Base-by-base conservation (phyloP, 2,797 vertebrate genomes). In the Apogon hyalosoma region DNA sequence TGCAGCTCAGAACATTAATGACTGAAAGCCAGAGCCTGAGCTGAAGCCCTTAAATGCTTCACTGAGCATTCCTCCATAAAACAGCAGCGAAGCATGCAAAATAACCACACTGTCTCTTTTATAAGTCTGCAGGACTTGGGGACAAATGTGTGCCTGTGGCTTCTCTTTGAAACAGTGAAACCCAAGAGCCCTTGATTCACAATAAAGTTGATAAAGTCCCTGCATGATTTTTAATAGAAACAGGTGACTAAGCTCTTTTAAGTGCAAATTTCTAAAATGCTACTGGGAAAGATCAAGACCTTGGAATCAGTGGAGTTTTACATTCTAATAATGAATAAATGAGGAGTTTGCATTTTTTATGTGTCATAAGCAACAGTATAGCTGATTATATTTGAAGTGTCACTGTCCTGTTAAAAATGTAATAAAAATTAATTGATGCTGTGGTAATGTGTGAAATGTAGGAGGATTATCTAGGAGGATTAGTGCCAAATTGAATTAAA, bases 31-130 rank as follows among this genome's bases (percentile, higher is more conserved):
- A 51, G 68, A 77, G 56, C 63, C 38, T 36, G 16, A 63, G 51
- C 50, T 57, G 52, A 71, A 88, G 75, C 57, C 69, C 76, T 84
- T 79, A 69, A 85, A 82, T 61, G 83, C 86, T 80, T 90, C 62
- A 6, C 73, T 79, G 85, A 86, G 80, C 74, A 58, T 69, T 64
- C 69, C 69, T 69, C 77, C 69, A 85, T 88, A 88, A 91, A 91
- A 84, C 72, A 68, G 76, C 77, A 80, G 69, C 40, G 48, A 43
- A 75, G 77, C 81, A 63, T 85, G 77, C 77, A 81, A 80, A 80
- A 75, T 56, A 79, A 85, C 87, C 88, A 47, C 85, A 79, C 73
- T 83, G 76, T 80, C 71, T 86, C 80, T 86, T 28, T 83, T 83
- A 83, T 75, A 72, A 61, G 42, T 51, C 64, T 72, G 50, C 63